Base-by-base conservation (phyloP, 2,113 vertebrate genomes). In the Todiramphus chloris region DNA sequence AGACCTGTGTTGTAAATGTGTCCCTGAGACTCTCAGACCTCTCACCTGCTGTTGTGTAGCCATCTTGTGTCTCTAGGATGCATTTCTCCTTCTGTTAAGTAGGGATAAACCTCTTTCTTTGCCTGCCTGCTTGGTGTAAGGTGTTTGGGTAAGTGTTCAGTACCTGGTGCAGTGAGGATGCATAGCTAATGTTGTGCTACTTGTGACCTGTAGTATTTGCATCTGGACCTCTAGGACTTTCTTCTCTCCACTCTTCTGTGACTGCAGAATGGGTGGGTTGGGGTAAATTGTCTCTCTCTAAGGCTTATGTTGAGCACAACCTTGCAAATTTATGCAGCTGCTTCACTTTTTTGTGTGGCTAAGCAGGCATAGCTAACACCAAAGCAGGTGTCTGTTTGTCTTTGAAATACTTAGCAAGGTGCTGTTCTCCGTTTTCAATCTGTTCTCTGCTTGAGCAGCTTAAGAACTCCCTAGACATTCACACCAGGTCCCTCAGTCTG, bases 181-280 rank as follows among this genome's bases (percentile, higher is more conserved):
- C 0, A 0, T 8, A 63, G 46, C 30, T 75, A 66, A 41, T 51
- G 39, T n/a, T 68, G 31, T 60, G 5, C 13, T 70, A 0, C 62
- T 81, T 70, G 20, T 81, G 37, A 72, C 7, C 48, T 72, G 24
- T 16, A 48, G 12, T n/a, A n/a, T 67, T 94, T 95, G 14, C n/a
- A 41, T 55, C 46, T 84, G 56, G 28, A 33, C 27, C 2, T 1
- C 80, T 59, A 25, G 25, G n/a, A 6, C 37, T 91, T 66, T 86
- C 23, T 66, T 83, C 39, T 80, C 50, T 74, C 19, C 6, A 4
- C 16, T 59, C 28, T 64, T 77, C 35, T 43, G 51, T 66, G 60
- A 56, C 35, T 63, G 53, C 16, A 75, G 15, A 55, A 4, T 51
- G 15, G 23, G 46, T 74, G n/a, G 37, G 46, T 37, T 78, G 18